Percentiles rank a stretch among this genome's conserved stretches.
These are phyloP conservation scores for Sebastes schlegelii DNA, from an alignment of 2,113 vertebrate genomes.

Conservation along the genomic window DNA sequence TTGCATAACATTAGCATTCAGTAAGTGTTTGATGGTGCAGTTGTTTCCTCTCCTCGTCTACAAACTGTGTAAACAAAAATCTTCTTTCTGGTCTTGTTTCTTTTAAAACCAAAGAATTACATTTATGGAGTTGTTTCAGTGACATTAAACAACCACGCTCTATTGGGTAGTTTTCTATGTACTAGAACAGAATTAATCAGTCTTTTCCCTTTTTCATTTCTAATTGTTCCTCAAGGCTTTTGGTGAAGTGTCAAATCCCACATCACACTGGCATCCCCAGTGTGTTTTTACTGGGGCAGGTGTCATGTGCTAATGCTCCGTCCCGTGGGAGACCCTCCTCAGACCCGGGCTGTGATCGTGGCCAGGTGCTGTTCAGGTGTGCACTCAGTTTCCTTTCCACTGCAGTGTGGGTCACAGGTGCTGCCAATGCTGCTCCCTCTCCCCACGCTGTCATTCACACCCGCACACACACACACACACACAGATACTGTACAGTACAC, in stretches of 20 bases:
- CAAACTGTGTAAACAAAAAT: conserved; percentile 1
- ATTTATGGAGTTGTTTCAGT: not conserved
- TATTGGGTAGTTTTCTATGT: conserved; percentile 11
- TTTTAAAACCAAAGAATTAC: not conserved
- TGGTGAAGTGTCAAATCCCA: conserved; percentile 70
- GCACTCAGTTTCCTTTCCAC: conserved; percentile 56
- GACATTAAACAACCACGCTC: conserved; percentile 11
- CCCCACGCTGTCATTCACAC: conserved; percentile 46
- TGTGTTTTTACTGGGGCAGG: conserved; percentile 73
- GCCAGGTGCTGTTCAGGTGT: conserved; percentile 88
- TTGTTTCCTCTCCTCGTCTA: not conserved
- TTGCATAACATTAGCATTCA: conserved; percentile 17
- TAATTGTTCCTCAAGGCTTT: conserved; percentile 74
- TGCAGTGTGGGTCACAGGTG: conserved; percentile 83
- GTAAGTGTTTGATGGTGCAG: not conserved
- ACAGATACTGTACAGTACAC: not conserved
- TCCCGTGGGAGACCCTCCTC: conserved; percentile 54
- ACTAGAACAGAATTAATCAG: conserved; percentile 31
- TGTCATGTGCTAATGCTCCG: conserved; percentile 69
- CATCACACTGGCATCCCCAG: conserved; percentile 65
- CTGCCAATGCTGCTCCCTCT: conserved; percentile 52
- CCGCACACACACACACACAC: not conserved
- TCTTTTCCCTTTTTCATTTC: conserved; percentile 44
- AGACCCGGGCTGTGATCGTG: conserved; percentile 61
- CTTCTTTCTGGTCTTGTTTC: not conserved